Evolutionary conservation across 2,797 vertebrate species (phyloP).

Genomic region (Siniperca undulata): DNA sequence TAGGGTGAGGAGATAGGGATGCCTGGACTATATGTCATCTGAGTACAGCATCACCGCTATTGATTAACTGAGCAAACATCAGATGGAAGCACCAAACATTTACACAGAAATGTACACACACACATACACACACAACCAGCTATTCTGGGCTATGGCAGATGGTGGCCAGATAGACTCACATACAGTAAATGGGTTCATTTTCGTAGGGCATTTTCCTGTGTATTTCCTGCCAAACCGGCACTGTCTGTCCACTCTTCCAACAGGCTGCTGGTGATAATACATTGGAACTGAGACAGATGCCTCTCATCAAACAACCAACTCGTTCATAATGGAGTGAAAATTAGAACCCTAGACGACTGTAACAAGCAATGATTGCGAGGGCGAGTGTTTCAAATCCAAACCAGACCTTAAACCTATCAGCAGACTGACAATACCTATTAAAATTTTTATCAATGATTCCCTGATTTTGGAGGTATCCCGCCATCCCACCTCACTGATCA

Average conservation of each 20-base stretch:
- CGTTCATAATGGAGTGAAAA: conserved; percentile 59
- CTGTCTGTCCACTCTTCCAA: conserved; percentile 57
- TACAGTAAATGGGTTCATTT: conserved; percentile 52
- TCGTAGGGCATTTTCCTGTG: conserved; percentile 27
- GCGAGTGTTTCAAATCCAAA: conserved; percentile 34
- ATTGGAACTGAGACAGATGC: conserved; percentile 68
- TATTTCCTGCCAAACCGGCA: conserved; percentile 51
- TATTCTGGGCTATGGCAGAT: conserved; percentile 58
- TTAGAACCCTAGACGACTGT: conserved; percentile 47
- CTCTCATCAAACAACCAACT: conserved; percentile 65
- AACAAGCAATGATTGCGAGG: conserved; percentile 42
- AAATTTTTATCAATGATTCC: conserved; percentile 42
- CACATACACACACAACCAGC: conserved; percentile 22
- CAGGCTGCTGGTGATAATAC: conserved; percentile 67
- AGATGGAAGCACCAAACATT: conserved; percentile 77
- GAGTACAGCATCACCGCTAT: conserved; percentile 69
- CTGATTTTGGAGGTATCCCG: conserved; percentile 30
- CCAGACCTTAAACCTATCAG: neutral
- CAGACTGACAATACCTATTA: conserved; percentile 25
- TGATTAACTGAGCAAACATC: conserved; percentile 80
- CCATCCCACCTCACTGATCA: conserved; percentile 48
- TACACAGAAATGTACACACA: conserved; percentile 58
- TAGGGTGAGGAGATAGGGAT: conserved; percentile 66
- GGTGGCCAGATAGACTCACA: conserved; percentile 63
- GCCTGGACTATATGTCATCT: conserved; percentile 71